Base-by-base conservation (phyloP, 2,797 vertebrate genomes). In the Podargus strigoides region DNA sequence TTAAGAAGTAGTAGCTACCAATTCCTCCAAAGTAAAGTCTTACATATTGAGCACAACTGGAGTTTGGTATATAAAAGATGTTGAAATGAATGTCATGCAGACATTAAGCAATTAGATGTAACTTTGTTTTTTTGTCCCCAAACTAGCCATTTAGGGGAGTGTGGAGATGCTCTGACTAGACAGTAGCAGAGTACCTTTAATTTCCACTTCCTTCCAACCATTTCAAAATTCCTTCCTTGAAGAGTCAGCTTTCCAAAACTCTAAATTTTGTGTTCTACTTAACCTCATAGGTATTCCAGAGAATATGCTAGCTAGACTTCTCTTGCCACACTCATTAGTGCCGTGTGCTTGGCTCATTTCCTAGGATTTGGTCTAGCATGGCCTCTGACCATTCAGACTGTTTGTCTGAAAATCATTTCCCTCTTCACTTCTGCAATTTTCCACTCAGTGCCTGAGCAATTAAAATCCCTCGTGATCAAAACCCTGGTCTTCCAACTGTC, bases 401-500 rank as follows among this genome's bases (percentile, higher is more conserved):
- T 93, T 94, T 93, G 74, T 91, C 80, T 93, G 89, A 88, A 94
- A 93, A 94, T 58, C 80, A 79, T 93, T 96, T 95, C 72, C 94
- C 93, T 96, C 87, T 94, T 90, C 70, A 50, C 67, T 96, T 95
- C 86, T 96, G 60, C 95, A 93, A 70, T 83, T 95, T 94, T 95
- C 93, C 83, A 87, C 96, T 94, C 93, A 90, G 74, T 87, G 87
- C 88, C 87, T 77, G 83, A 94, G 95, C 91, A 95, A 96, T 96
- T 96, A 96, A 94, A 94, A 96, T 96, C 93, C 91, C 39, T 2
- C 13, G 77, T 63, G 88, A 93, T 95, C 96, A 96, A 96, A 96
- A 90, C 64, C 64, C 69, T 58, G 74, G 27, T 90, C 94, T 94
- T 91, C 93, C 90, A 70, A 96, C 83, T 94, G 90, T 90, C 95